Conservation (phyloP, 2,888 invertebrate genomes). For the Xanthia icteritia region DNA sequence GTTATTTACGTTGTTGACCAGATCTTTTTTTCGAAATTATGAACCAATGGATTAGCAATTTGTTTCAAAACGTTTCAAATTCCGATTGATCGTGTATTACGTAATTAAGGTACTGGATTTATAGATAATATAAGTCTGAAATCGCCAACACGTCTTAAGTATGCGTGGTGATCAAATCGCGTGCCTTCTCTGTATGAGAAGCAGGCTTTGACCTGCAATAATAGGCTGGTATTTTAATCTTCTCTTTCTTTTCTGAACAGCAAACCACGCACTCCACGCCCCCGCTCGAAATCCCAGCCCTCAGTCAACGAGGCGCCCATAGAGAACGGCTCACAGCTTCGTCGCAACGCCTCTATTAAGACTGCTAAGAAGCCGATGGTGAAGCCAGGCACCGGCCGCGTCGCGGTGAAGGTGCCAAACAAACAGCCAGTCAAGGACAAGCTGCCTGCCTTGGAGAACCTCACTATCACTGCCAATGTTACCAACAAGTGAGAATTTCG, state of each 20-base stretch:
- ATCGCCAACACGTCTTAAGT: neutral
- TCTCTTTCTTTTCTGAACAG: conserved; percentile 47
- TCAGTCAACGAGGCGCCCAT: conserved; percentile 78
- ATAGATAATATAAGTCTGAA: neutral
- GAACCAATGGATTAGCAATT: too few relatives aligned
- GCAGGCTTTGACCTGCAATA: too few relatives aligned
- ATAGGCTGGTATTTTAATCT: too few relatives aligned
- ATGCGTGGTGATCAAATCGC: too few relatives aligned
- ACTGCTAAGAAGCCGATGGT: conserved; percentile 69
- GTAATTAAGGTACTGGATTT: too few relatives aligned
- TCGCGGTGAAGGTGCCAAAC: conserved; percentile 56
- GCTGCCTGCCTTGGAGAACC: conserved; percentile 82
- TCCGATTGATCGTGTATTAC: too few relatives aligned
- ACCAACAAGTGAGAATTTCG: conserved; percentile 79
- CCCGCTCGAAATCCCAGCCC: conserved; percentile 86
- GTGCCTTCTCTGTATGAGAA: too few relatives aligned
- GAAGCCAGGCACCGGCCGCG: conserved; percentile 63
- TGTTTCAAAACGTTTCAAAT: too few relatives aligned
- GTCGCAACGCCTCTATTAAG: conserved; percentile 81
- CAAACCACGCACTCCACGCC: conserved; percentile 75
- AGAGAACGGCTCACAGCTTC: conserved; percentile 76
- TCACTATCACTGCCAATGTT: conserved; percentile 81
- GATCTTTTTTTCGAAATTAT: too few relatives aligned
- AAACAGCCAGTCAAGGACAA: conserved; percentile 70
- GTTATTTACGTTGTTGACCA: too few relatives aligned